phyloP scores from a whole-genome alignment of 2,113 vertebrate species.

The Herpetotheres cachinnans region DNA sequence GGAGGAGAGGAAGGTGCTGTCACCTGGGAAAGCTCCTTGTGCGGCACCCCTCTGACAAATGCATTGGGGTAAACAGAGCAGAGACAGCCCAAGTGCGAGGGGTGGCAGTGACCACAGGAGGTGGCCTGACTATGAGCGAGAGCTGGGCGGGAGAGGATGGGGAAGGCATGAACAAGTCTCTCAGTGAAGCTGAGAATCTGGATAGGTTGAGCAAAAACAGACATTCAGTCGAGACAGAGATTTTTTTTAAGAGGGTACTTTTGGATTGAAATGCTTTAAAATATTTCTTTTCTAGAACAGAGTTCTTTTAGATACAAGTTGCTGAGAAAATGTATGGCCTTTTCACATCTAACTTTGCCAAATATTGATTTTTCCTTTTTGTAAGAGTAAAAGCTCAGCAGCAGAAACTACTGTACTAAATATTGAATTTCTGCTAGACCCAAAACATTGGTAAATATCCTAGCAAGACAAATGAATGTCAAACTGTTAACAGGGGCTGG shows the following conservation, averaged over 20 bases:
- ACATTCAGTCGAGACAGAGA: neutral
- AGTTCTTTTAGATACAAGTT: neutral
- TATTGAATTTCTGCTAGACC: conserved; percentile 31
- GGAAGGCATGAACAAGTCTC: neutral
- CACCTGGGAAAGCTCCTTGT: neutral
- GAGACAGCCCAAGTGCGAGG: neutral
- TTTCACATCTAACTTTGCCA: neutral
- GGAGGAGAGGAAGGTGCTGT: neutral
- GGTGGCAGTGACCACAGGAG: accelerated
- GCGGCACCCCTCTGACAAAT: neutral
- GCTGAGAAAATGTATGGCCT: neutral
- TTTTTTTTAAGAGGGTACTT: neutral
- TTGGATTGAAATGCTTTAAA: neutral
- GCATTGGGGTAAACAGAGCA: neutral
- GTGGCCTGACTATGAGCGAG: neutral
- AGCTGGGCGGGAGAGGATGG: neutral
- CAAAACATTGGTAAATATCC: conserved; percentile 32
- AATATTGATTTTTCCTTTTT: conserved; percentile 28
- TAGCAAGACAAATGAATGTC: conserved; percentile 12
- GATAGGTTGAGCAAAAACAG: neutral
- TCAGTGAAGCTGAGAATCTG: neutral
- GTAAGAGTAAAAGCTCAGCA: neutral
- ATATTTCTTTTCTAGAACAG: neutral
- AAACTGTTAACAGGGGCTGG: neutral
- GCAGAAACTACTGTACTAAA: neutral